Conservation (phyloP, 53 echinoderm and acorn worm genomes). For the Mesocentrotus franciscanus region DNA sequence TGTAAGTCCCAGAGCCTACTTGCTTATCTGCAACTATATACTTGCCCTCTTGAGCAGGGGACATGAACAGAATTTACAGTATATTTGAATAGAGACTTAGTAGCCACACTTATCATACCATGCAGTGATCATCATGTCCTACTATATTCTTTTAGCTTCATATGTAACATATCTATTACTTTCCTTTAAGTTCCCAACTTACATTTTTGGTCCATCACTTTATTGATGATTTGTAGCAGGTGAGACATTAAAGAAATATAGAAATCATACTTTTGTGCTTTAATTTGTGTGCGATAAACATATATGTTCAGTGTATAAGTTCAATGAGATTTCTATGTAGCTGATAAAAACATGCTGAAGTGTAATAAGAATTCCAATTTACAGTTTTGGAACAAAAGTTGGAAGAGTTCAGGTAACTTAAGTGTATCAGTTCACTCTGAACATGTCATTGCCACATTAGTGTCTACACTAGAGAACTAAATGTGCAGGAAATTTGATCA, state of each 20-base stretch:
- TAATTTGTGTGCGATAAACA: neutral
- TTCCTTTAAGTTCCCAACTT: too few species aligned
- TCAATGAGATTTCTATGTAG: neutral
- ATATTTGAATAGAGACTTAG: too few species aligned
- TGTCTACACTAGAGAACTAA: neutral
- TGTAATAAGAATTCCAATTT: neutral
- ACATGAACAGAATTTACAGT: too few species aligned
- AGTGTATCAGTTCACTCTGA: neutral
- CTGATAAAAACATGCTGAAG: neutral
- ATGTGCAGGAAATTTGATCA: neutral
- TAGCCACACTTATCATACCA: too few species aligned
- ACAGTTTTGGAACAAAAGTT: neutral
- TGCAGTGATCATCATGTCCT: too few species aligned
- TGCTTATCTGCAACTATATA: too few species aligned
- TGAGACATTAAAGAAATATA: neutral
- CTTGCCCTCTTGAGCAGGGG: too few species aligned
- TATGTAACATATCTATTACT: too few species aligned
- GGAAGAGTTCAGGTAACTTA: neutral
- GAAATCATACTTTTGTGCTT: neutral
- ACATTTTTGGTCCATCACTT: neutral
- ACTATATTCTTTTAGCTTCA: too few species aligned
- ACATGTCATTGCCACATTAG: constrained; percentile 10
- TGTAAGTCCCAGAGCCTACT: too few species aligned
- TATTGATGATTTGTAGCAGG: neutral
- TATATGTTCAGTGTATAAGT: neutral